Conservation (phyloP, 2,113 vertebrate species). For the Carettochelys insculpta region DNA sequence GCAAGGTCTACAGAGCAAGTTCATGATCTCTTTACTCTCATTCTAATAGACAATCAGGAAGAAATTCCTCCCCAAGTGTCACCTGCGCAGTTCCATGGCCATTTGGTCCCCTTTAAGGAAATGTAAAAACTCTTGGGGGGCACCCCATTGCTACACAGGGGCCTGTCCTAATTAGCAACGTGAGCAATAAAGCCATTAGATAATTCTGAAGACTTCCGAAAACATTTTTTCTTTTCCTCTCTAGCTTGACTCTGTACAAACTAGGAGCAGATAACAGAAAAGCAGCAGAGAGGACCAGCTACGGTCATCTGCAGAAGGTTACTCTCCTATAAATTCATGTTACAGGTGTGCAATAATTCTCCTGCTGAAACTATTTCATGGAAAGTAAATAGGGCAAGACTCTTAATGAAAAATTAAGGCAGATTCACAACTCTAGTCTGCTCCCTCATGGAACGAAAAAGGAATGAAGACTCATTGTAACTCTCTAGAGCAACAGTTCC, state of each 20-base stretch:
- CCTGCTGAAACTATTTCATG: neutral
- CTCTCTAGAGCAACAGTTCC: neutral
- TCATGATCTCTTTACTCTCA: neutral
- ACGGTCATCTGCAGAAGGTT: neutral
- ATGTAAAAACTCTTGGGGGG: neutral
- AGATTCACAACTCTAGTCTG: neutral
- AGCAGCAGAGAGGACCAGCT: neutral
- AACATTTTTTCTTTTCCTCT: neutral
- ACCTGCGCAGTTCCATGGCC: rapidly evolving
- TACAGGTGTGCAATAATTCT: neutral
- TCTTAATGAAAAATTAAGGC: neutral
- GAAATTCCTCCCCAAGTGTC: neutral
- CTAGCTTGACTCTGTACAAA: neutral
- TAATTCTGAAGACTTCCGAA: neutral
- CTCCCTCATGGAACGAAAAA: neutral
- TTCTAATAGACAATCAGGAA: neutral
- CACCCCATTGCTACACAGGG: neutral
- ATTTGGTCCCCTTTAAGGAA: neutral
- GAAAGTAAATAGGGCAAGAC: neutral
- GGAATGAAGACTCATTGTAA: neutral
- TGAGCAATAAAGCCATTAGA: neutral
- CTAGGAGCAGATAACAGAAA: neutral
- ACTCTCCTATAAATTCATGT: neutral
- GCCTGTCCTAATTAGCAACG: neutral
- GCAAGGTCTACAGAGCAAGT: neutral